phyloP scores from a whole-genome alignment of 1,140 invertebrate species.

The Semibalanus balanoides region DNA sequence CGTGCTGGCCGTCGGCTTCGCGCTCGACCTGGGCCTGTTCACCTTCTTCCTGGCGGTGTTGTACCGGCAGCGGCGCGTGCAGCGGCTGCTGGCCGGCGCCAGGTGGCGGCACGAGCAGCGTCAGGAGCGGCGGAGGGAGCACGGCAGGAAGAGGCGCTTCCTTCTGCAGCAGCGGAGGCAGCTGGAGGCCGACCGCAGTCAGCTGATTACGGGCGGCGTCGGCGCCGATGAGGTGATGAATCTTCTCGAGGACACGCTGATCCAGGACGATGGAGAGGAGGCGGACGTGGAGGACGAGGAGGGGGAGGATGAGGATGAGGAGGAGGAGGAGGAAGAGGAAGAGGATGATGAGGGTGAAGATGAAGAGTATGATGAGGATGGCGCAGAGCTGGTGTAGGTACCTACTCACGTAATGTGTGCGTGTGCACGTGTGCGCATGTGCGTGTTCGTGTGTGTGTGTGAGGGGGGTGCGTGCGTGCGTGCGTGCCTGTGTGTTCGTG shows the following conservation, averaged over 20 bases:
- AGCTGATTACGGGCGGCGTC: background rate
- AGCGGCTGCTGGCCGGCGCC: slow-evolving; percentile 1
- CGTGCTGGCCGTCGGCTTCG: background rate
- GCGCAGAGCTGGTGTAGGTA: background rate
- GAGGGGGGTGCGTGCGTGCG: no score
- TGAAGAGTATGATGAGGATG: background rate
- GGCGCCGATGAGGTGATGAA: background rate
- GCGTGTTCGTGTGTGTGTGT: no score
- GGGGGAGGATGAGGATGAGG: background rate
- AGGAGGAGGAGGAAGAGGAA: background rate
- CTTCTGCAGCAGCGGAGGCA: background rate
- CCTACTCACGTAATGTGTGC: no score
- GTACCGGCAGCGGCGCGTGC: slow-evolving; percentile 1
- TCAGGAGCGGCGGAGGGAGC: background rate
- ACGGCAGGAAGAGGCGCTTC: background rate
- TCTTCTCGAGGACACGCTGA: background rate
- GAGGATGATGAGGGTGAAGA: background rate
- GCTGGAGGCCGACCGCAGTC: background rate
- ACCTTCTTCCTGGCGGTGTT: background rate
- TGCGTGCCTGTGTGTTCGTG: no score
- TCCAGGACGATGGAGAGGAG: background rate
- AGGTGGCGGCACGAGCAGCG: slow-evolving; percentile 2
- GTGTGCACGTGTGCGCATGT: no score
- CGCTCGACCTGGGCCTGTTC: background rate
- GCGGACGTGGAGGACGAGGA: background rate